Percentiles rank a stretch among this genome's conserved stretches.
Conservation (phyloP, 2,113 vertebrate species). For the Cygnus atratus region DNA sequence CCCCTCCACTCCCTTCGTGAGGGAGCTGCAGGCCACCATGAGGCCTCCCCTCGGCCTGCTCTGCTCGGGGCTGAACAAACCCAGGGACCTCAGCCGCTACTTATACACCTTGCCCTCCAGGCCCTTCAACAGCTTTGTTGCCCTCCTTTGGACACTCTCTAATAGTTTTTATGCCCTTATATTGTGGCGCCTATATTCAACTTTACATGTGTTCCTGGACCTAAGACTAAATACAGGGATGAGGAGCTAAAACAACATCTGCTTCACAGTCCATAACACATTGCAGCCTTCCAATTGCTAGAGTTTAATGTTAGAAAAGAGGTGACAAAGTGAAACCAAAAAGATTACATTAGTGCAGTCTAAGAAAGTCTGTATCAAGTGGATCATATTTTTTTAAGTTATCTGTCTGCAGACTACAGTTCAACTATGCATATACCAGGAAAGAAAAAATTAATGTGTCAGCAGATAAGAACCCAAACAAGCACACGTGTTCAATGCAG, state of each 20-base stretch:
- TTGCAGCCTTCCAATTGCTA: neutral
- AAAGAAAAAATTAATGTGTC: neutral
- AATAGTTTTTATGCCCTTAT: neutral
- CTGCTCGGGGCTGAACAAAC: too few species aligned
- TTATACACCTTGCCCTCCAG: too few species aligned
- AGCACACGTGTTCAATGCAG: neutral
- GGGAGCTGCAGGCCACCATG: too few species aligned
- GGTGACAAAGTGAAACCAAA: neutral
- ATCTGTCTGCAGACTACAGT: neutral
- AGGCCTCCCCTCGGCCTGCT: too few species aligned
- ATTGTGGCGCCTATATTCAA: neutral
- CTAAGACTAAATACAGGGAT: neutral
- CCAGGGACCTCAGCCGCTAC: too few species aligned
- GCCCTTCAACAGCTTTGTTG: too few species aligned
- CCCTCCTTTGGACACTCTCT: too few species aligned
- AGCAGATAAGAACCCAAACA: neutral
- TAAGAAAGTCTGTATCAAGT: neutral
- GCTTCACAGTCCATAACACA: neutral
- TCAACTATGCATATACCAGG: neutral
- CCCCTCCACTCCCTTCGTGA: too few species aligned
- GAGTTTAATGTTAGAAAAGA: neutral
- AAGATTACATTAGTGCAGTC: neutral
- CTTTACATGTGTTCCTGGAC: neutral
- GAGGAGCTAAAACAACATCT: neutral
- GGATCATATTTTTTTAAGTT: neutral